A percentile compares a stretch with the other conserved stretches of the same genome.
Conservation (phyloP, 2,113 vertebrate species). For the Seriola quinqueradiata region DNA sequence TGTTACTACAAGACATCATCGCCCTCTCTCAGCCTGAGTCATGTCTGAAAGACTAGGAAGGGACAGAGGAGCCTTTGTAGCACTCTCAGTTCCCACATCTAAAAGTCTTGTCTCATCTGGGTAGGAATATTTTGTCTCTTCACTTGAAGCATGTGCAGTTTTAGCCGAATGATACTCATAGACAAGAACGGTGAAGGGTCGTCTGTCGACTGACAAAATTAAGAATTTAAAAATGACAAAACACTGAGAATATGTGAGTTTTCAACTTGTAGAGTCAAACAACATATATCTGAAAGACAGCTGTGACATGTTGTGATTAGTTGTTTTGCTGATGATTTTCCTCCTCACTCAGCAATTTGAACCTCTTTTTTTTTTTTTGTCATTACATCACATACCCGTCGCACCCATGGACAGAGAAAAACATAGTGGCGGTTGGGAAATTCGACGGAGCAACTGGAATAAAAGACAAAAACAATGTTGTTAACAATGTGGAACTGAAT, state of each 20-base stretch:
- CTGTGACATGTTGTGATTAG: slow-evolving; percentile 12
- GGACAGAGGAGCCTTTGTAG: slow-evolving; percentile 74
- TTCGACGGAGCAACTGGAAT: slow-evolving; percentile 29
- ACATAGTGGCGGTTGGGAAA: slow-evolving; percentile 26
- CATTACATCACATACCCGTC: slow-evolving; percentile 45
- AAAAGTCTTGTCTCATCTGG: slow-evolving; percentile 55
- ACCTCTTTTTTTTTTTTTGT: slow-evolving; percentile 7
- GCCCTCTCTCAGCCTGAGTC: slow-evolving; percentile 68
- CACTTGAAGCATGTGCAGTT: slow-evolving; percentile 4
- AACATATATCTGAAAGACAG: slow-evolving; percentile 14
- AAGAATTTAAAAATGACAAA: background rate
- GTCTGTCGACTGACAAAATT: background rate
- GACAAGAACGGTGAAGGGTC: background rate
- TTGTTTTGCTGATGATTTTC: slow-evolving; percentile 33
- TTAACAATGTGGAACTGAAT: slow-evolving; percentile 1
- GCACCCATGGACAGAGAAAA: slow-evolving; percentile 39
- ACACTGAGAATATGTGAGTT: background rate
- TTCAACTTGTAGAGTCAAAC: background rate
- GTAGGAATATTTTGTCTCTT: slow-evolving; percentile 36
- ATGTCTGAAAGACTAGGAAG: slow-evolving; percentile 67
- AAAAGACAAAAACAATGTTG: slow-evolving; percentile 24
- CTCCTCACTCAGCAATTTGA: slow-evolving; percentile 30
- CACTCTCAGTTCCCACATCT: slow-evolving; percentile 42
- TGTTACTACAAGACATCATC: slow-evolving; percentile 61
- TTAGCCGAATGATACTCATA: background rate